Evolutionary conservation across 2,113 vertebrate species (phyloP), one percentile per base, ranked within the genome.

Genomic region (Apteryx owenii): DNA sequence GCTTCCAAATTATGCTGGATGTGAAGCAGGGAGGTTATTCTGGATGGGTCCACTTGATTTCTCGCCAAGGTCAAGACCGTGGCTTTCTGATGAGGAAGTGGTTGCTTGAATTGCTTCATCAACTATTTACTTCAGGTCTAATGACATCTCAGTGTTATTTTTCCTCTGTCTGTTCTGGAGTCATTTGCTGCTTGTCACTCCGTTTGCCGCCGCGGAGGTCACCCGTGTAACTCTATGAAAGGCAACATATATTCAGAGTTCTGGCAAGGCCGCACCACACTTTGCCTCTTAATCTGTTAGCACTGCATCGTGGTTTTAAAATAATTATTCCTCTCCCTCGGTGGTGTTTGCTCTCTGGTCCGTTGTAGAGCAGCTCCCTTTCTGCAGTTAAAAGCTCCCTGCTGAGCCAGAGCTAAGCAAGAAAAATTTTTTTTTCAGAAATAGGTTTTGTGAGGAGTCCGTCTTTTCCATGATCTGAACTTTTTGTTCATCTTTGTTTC

Each of bases 111-210:
- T 92, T 90, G 82, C 64, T 94, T 90, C 51, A 83, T 94, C 82
- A 81, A 92, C 69, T 84, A 36, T 94, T 96, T 90, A 76, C 86
- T 94, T 84, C 75, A 68, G 51, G 58, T 84, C 88, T 92, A 92
- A 89, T 77, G 86, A 88, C 69, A 72, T 58, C 53, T 72, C 58
- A 12, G 64, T 83, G 78, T 75, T 95, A 76, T 56, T 92, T 95
- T 89, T 66, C 75, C 58, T 81, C 65, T 90, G 40, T 46, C 54
- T n/a, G 46, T 84, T 94, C 79, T 77, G 21, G 73, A 76, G 40
- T 5, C 10, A 7, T 81, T 92, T 84, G 86, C 73, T 81, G 42
- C 66, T 92, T 96, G 46, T 96, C 89, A 68, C 82, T 84, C 78
- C 25, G n/a, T 79, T 69, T 80, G 44, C 61, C 50, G 78, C 64